Evolutionary conservation across 1,140 invertebrate genomes (phyloP), one percentile per base, ranked within the genome.

Genomic region (Calycopis cecrops): DNA sequence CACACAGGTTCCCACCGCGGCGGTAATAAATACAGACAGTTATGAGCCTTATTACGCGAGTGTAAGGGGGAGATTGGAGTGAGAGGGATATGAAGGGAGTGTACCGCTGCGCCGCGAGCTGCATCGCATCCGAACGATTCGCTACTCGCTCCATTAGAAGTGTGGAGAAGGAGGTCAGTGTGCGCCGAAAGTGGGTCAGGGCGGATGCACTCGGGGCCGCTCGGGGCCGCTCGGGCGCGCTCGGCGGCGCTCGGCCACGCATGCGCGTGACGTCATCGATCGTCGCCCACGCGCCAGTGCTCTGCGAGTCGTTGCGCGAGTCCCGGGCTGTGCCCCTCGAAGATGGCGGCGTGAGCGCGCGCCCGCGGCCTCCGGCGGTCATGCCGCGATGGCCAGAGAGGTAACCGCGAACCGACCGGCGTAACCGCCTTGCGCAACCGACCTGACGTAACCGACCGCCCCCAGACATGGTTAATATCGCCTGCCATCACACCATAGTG

Each of bases 341-440:
- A 71, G 74, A 79, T 83, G 81, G 79, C 79, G 82, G 81, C 84
- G 84, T 85, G 74, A 82, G 70, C 81, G 73, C 79, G 81, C 81
- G 79, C 79, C 77, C 73, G 70, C 80, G 82, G 82, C 82, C 83
- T 80, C 80, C 80, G 80, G 83, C 82, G 82, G 82, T 85, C 85
- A 87, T 86, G 86, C 83, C 84, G 86, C 85, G 84, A 87, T 88
- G 86, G 86, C 86, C 82, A 88, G 84, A 88, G 86, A 87, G 86
- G 85, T 87, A 87, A 85, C 76, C 66, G 65, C 62, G 65, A 65
- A 69, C 72, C 65, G 70, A 54, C 17, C 61, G 69, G 71, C 68
- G 67, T 62, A 74, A 67, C 66, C 60, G 55, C 62, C 64, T 73
- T 71, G 72, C 73, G 67, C 75, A 77, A 76, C 76, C 63, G 60